Evolutionary conservation across 2,888 invertebrate genomes (phyloP).

Genomic region (Aleiodes alternator): DNA sequence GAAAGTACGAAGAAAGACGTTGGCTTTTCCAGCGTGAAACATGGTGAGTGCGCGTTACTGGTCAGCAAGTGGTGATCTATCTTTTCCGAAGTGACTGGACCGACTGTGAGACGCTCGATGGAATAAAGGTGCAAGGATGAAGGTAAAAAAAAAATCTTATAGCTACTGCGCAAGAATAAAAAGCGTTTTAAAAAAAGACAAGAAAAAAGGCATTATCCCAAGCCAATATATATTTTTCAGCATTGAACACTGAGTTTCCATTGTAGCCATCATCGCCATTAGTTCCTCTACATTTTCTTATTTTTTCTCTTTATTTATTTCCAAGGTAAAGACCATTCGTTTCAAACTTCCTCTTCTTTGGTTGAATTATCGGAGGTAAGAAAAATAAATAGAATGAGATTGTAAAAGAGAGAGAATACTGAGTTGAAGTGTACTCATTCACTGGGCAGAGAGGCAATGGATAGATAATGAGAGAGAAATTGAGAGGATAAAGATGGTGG

Average conservation of each 20-base stretch:
- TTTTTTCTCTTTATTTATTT: not conserved
- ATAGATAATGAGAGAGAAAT: constrained; percentile 37
- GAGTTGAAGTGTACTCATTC: constrained; percentile 27
- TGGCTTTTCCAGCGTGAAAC: constrained; percentile 44
- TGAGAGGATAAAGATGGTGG: not conserved
- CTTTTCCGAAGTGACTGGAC: constrained; percentile 46
- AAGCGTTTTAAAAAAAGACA: not conserved
- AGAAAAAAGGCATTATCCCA: not conserved
- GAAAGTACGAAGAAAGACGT: constrained; percentile 30
- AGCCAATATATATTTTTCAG: constrained; percentile 24
- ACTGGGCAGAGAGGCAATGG: not conserved
- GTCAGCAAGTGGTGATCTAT: constrained; percentile 49
- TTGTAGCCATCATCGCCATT: constrained; percentile 6
- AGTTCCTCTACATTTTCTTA: not conserved
- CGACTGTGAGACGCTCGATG: constrained; percentile 29
- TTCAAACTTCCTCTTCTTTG: not conserved
- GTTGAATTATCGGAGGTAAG: not conserved
- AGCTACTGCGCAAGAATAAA: constrained; percentile 14
- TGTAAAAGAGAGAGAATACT: constrained; percentile 3
- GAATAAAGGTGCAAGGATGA: constrained; percentile 40
- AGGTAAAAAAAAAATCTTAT: not conserved
- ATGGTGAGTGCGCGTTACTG: constrained; percentile 45
- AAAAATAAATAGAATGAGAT: constrained; percentile 29
- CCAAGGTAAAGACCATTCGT: too few relatives aligned
- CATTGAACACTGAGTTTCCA: constrained; percentile 10